A percentile compares a stretch with the other conserved stretches of the same genome.
phyloP scores from a whole-genome alignment of 2,888 invertebrate species.

The Apamea crenata region DNA sequence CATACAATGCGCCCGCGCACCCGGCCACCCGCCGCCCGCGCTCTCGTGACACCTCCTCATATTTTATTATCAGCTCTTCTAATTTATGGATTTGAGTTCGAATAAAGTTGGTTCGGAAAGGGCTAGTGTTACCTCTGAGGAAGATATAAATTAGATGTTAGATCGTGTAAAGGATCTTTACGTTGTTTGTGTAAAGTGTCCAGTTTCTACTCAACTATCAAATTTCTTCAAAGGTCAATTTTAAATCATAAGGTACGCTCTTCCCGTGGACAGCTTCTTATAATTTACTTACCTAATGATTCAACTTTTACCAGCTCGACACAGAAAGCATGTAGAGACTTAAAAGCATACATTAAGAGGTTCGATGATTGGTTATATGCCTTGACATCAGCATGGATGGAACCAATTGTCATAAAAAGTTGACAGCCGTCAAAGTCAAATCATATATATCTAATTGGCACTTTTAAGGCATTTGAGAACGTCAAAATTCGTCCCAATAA shows the following conservation, averaged over 20 bases:
- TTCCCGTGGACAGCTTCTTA: neutral
- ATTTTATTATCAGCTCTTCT: constrained; percentile 59
- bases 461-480: neutral
- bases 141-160: constrained; percentile 43
- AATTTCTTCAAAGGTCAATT: neutral
- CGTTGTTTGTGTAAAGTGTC: constrained; percentile 16
- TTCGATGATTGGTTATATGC: too few relatives aligned
- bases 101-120: constrained; percentile 43
- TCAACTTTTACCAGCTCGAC: neutral
- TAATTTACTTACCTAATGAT: neutral
- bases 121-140: constrained; percentile 44
- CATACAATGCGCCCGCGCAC: constrained; percentile 69
- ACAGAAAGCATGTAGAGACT: neutral
- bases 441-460: neutral
- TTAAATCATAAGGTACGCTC: neutral
- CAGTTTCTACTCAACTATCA: constrained; percentile 11
- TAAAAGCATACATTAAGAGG: neutral
- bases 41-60: constrained; percentile 57
- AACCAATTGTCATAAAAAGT: neutral
- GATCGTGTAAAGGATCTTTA: constrained; percentile 1
- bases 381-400: neutral
- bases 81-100: constrained; percentile 48
- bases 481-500: neutral
- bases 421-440: neutral
- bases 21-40: constrained; percentile 57